Evolutionary conservation across 92 coral and sea anemone genomes (phyloP).

Genomic region (Epizoanthus ramosus): DNA sequence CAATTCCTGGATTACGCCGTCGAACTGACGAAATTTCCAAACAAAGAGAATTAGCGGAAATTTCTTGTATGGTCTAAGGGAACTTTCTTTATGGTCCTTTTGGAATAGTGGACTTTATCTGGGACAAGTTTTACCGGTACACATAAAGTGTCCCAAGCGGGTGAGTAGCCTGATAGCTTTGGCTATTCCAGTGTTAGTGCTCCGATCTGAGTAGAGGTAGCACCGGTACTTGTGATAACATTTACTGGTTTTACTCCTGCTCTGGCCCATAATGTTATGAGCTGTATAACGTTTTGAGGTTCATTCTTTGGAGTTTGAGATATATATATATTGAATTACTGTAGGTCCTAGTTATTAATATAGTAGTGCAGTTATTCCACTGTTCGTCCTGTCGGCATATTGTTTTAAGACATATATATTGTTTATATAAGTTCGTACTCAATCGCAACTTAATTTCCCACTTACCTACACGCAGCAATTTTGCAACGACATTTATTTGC

Average conservation of each 20-base stretch:
- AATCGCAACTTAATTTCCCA: no score
- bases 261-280: background rate
- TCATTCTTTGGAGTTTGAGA: background rate
- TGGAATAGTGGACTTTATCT: slow-evolving; percentile 27
- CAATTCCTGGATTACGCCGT: slow-evolving; percentile 61
- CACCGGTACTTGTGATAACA: background rate
- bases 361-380: background rate
- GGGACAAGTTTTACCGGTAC: slow-evolving; percentile 17
- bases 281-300: background rate
- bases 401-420: no score
- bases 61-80: slow-evolving; percentile 29
- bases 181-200: background rate
- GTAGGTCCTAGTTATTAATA: background rate
- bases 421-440: no score
- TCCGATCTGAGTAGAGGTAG: background rate
- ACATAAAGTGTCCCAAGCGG: slow-evolving; percentile 20
- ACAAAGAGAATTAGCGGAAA: slow-evolving; percentile 50
- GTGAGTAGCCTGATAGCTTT: slow-evolving; percentile 7
- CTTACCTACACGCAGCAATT: no score
- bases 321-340: background rate
- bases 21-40: slow-evolving; percentile 73
- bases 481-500: no score
- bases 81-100: slow-evolving; percentile 31
- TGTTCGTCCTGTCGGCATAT: background rate
- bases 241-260: background rate